These are phyloP conservation scores for Agrilus mali DNA, from an alignment of 2,888 invertebrate genomes.

Conservation along the genomic window DNA sequence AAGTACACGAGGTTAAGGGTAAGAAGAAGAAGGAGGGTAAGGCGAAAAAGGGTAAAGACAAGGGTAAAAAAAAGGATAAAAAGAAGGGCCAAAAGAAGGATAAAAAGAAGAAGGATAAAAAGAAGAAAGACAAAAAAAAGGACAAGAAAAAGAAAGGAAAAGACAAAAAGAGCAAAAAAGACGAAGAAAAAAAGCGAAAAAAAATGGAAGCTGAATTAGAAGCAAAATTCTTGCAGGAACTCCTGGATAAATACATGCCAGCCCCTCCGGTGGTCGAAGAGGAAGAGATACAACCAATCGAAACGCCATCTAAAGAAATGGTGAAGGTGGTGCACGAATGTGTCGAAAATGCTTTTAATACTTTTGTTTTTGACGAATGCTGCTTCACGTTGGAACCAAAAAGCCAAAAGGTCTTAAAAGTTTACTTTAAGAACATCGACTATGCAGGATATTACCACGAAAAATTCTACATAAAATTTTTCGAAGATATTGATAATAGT, in stretches of 20 bases:
- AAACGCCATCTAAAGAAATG: neutral
- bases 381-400: slow-evolving; percentile 10
- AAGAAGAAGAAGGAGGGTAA: neutral
- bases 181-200: neutral
- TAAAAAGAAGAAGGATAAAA: neutral
- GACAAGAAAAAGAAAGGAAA: neutral
- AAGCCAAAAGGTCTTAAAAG: slow-evolving; percentile 11
- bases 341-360: slow-evolving; percentile 13
- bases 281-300: neutral
- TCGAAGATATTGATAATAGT: slow-evolving; percentile 4
- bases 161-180: neutral
- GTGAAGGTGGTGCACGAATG: slow-evolving; percentile 6
- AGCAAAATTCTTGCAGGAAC: neutral
- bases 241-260: neutral
- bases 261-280: too few species aligned
- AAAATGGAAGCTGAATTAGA: neutral
- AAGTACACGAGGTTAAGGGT: neutral
- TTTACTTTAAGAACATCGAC: slow-evolving; percentile 13
- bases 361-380: slow-evolving; percentile 15
- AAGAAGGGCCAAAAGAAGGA: neutral
- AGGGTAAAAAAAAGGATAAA: neutral
- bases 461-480: slow-evolving; percentile 9
- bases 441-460: slow-evolving; percentile 15
- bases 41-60: neutral
- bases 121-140: neutral